Conservation (phyloP, 2,888 invertebrate genomes). For the Craniophora ligustri region DNA sequence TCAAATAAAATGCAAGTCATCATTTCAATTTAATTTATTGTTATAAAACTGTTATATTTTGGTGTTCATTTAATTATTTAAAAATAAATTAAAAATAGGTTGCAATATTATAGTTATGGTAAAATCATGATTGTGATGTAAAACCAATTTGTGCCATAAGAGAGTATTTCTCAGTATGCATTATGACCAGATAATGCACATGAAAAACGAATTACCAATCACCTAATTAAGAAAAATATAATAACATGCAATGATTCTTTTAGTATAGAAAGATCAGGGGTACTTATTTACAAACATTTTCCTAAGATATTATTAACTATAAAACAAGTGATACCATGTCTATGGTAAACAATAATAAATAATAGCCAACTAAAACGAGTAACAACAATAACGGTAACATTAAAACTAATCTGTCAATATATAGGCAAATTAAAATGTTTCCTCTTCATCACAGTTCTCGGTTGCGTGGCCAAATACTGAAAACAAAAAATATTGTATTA, state of each 20-base stretch:
- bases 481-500: constrained; percentile 67
- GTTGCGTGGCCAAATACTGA: constrained; percentile 97
- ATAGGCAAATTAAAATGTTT: constrained; percentile 91
- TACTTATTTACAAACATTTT: constrained; percentile 81
- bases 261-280: constrained; percentile 70
- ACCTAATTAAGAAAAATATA: constrained; percentile 71
- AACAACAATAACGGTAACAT: constrained; percentile 86
- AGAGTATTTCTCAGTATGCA: constrained; percentile 76
- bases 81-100: constrained; percentile 57
- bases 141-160: constrained; percentile 71
- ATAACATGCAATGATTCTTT: constrained; percentile 75
- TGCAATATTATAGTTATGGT: constrained; percentile 57
- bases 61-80: constrained; percentile 70
- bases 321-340: constrained; percentile 74
- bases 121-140: constrained; percentile 82
- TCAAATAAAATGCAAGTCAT: constrained; percentile 26
- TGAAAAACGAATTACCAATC: constrained; percentile 76
- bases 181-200: constrained; percentile 84
- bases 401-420: constrained; percentile 75
- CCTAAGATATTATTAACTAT: constrained; percentile 65
- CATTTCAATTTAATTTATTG: constrained; percentile 60
- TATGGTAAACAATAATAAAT: constrained; percentile 83
- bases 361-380: constrained; percentile 78
- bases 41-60: constrained; percentile 71
- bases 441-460: constrained; percentile 95